Base-by-base conservation (phyloP, 2,888 invertebrate species). In the Phaedon cochleariae region DNA sequence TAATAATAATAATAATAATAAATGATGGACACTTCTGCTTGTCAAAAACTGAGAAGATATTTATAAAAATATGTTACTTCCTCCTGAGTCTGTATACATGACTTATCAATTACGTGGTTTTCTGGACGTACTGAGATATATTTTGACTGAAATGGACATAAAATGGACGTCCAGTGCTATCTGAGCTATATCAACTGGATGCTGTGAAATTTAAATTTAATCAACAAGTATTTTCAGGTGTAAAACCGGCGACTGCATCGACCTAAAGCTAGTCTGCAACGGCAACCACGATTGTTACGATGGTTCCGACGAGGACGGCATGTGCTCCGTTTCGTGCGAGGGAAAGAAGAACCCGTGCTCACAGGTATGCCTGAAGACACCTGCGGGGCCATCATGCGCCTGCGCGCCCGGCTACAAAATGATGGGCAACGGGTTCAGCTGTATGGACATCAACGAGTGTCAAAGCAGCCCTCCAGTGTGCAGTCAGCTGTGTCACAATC, bases 371-470 rank as follows among this genome's bases (percentile, higher is more conserved):
- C 81, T 84, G 18, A 84, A 87, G 18, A 89, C 91, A 0, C 93
- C 94, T 0, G 73, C 77, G 0, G 93, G 93, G 0, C 88, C 90
- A 0, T 83, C 84, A 2, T 95, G 95, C 79, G 75, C 79, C 0
- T 94, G 94, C 75, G 78, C 81, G 0, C 70, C 75, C 0, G 94
- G 93, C 0, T 92, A 86, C 79, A 76, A 79, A 12, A 77, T 90
- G 78, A 70, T 78, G 1, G 75, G 80, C 0, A 88, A 90, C 74
- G 85, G 86, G 29, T 82, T 79, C 52, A 81, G 83, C 20, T 94
- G 94, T 72, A 77, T 78, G 12, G 93, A 95, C 77, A 83, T 91
- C 0, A 86, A 94, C 74, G 95, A 95, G 82, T 96, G 96, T 76
- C 70, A 79, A 1, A 71, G 79, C 1, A 83, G 85, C 15, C 83